Evolutionary conservation across 2,113 vertebrate genomes (phyloP), one percentile per base, ranked within the genome.

Genomic region (Caretta caretta): DNA sequence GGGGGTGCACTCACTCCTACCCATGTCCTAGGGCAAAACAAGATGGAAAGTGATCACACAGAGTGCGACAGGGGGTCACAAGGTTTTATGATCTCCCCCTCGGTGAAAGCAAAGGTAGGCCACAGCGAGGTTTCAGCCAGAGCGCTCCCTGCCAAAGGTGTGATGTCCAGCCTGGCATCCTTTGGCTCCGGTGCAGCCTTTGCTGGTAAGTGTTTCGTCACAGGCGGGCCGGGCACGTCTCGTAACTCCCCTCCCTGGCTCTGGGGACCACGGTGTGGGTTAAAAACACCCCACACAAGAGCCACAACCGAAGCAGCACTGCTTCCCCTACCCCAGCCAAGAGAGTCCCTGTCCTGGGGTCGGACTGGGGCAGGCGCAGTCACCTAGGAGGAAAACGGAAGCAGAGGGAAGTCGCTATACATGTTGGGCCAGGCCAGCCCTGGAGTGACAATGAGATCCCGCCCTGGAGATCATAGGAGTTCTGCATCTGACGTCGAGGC

Each of bases 351-450:
- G 56, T 13, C 12, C 59, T 29, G 12, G 35, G 62, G 62, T 19
- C 3, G 0, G 17, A n/a, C 17, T 4, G 5, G 35, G 8, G 5
- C 62, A 17, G 59, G 16, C 29, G 1, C 59, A 31, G 59, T 14
- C 13, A 62, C 29, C 59, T 6, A 62, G 29, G 12, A 62, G 57
- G 29, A 31, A 6, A 31, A 62, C 16, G 62, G n/a, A 35, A 65
- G 62, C 59, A 3, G 62, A 35, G 35, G 35, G 62, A n/a, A 8
- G 35, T 35, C 17, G 5, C 59, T 35, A 56, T 25, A 16, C 31
- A 16, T 2, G 7, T 8, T 35, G 31, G 62, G 31, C 31, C 14
- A 2, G 31, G 62, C 62, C 62, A 31, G 62, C 13, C 56, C 29
- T 65, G 31, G 25, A 65, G 59, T 16, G 59, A 31, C 25, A 59